Evolutionary conservation across 2,888 invertebrate genomes (phyloP).

Genomic region (Nowickia ferox): DNA sequence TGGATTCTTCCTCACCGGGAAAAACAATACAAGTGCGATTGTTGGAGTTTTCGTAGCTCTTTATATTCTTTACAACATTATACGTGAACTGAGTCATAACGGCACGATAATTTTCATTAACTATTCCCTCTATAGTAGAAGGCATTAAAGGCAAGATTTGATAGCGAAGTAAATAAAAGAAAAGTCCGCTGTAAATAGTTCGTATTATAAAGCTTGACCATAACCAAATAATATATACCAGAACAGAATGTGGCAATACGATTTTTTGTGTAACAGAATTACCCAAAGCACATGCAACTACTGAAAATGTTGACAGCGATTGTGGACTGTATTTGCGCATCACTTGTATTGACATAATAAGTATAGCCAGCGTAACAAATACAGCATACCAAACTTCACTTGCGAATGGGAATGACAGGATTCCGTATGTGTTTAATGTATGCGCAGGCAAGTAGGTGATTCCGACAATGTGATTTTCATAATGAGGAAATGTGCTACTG

Average conservation of each 20-base stretch:
- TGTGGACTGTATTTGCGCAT: slow-evolving; percentile 37
- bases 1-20: not conserved
- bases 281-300: slow-evolving; percentile 69
- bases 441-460: slow-evolving; percentile 71
- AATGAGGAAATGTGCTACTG: slow-evolving; percentile 75
- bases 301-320: slow-evolving; percentile 54
- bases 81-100: slow-evolving; percentile 47
- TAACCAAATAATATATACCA: slow-evolving; percentile 50
- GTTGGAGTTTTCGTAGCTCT: not conserved
- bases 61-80: slow-evolving; percentile 3
- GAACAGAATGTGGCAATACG: slow-evolving; percentile 9
- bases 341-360: not conserved
- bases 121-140: slow-evolving; percentile 8
- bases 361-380: not conserved
- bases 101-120: not conserved
- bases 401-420: slow-evolving; percentile 75
- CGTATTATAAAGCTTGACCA: slow-evolving; percentile 76
- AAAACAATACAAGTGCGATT: not conserved
- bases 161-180: slow-evolving; percentile 76
- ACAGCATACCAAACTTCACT: slow-evolving; percentile 71
- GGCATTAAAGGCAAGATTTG: slow-evolving; percentile 73
- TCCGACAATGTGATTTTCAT: slow-evolving; percentile 74
- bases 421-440: slow-evolving; percentile 72
- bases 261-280: slow-evolving; percentile 73
- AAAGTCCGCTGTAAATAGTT: slow-evolving; percentile 77